phyloP scores from a whole-genome alignment of 2,797 vertebrate genomes.

The Triplophysa yarkandensis region DNA sequence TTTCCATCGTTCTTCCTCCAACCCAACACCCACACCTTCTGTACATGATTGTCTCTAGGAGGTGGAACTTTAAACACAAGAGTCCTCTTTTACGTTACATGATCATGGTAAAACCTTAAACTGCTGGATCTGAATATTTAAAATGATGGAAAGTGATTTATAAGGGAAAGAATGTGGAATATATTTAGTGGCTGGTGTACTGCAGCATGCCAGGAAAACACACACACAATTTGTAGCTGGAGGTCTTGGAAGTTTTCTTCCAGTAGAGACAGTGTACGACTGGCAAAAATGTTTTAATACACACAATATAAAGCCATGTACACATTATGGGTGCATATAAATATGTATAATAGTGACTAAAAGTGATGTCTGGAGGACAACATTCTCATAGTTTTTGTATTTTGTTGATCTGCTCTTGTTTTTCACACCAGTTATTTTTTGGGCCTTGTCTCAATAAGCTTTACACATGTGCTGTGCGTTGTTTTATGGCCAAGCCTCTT shows the following conservation, averaged over 20 bases:
- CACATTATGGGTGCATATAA: neutral
- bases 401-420: too few relatives aligned
- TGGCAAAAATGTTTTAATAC: neutral
- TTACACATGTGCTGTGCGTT: too few relatives aligned
- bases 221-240: constrained; percentile 29
- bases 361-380: too few relatives aligned
- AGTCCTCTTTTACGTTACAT: constrained; percentile 3
- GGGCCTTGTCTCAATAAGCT: too few relatives aligned
- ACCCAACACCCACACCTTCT: constrained; percentile 2
- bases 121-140: neutral
- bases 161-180: constrained; percentile 16
- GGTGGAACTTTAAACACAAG: neutral
- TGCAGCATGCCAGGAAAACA: constrained; percentile 13
- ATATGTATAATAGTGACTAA: too few relatives aligned
- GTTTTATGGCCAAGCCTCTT: too few relatives aligned
- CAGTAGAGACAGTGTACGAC: neutral
- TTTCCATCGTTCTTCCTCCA: constrained; percentile 17
- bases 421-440: too few relatives aligned
- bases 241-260: constrained; percentile 16
- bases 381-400: too few relatives aligned
- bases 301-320: neutral
- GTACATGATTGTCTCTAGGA: constrained; percentile 26
- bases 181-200: constrained; percentile 33
- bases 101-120: neutral
- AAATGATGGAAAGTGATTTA: constrained; percentile 1